Percentiles rank a stretch among this genome's conserved stretches.
Evolutionary conservation across 1,140 invertebrate genomes (phyloP).

Genomic region (Neocloeon triangulifer): DNA sequence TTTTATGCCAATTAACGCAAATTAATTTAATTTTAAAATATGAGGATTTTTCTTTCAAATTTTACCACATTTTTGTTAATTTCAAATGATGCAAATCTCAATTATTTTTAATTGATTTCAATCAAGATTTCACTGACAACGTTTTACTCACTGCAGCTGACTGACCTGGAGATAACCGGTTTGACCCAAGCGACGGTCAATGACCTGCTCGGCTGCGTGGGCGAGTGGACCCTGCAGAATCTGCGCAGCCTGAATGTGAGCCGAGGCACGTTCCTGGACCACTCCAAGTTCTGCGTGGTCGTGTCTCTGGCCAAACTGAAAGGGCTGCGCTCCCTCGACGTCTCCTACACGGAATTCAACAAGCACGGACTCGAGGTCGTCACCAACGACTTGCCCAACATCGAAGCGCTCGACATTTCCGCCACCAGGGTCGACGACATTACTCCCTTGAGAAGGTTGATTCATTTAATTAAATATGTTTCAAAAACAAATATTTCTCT

Average conservation of each 20-base stretch:
- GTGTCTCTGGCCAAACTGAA: slow-evolving; percentile 28
- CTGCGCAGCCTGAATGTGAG: slow-evolving; percentile 39
- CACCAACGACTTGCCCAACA: slow-evolving; percentile 37
- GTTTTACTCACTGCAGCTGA: slow-evolving; percentile 12
- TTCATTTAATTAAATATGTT: too few relatives aligned
- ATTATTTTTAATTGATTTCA: not conserved
- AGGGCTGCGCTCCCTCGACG: slow-evolving; percentile 39
- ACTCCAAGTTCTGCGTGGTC: slow-evolving; percentile 22
- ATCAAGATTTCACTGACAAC: not conserved
- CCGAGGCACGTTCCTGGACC: slow-evolving; percentile 34
- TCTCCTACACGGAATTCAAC: slow-evolving; percentile 49
- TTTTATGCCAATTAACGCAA: not conserved
- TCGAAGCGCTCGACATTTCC: slow-evolving; percentile 49
- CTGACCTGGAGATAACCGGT: slow-evolving; percentile 34
- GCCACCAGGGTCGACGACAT: slow-evolving; percentile 43
- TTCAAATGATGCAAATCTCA: not conserved
- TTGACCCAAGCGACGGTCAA: slow-evolving; percentile 32
- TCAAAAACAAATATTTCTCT: too few relatives aligned
- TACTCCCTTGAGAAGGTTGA: slow-evolving; percentile 25
- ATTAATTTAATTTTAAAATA: not conserved
- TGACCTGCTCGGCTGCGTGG: slow-evolving; percentile 42
- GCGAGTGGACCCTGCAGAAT: slow-evolving; percentile 47
- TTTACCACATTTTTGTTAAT: not conserved
- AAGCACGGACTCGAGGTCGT: slow-evolving; percentile 40
- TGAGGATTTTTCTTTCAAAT: not conserved